Conservation (phyloP, 2,113 vertebrate species). For the Protobothrops mucrosquamatus region DNA sequence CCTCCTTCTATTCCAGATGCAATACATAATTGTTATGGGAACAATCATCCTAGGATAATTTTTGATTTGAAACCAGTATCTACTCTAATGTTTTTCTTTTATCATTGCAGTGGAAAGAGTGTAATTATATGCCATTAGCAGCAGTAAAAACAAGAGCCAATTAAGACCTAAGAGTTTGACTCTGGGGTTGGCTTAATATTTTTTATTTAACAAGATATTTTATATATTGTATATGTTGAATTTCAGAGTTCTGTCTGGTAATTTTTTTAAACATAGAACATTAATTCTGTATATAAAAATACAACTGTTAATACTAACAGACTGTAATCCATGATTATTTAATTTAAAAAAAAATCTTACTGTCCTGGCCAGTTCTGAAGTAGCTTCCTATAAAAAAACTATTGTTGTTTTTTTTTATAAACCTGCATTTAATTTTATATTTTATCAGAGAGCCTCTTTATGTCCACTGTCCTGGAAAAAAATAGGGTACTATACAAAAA, state of each 20-base stretch:
- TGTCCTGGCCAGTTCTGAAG: background rate
- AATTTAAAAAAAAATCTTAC: background rate
- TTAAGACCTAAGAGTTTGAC: conserved; percentile 27
- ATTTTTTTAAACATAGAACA: background rate
- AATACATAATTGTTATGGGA: conserved; percentile 19
- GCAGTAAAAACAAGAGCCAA: conserved; percentile 15
- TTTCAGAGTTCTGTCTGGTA: background rate
- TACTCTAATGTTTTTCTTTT: conserved; percentile 39
- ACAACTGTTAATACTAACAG: background rate
- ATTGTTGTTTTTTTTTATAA: background rate
- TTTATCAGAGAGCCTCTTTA: background rate
- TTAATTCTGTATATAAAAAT: background rate
- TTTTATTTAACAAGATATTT: background rate
- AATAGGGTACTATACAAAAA: background rate
- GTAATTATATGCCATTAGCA: background rate
- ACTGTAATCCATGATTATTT: background rate
- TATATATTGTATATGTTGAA: background rate
- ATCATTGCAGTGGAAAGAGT: conserved; percentile 18
- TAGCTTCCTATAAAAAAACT: background rate
- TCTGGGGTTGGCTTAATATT: background rate
- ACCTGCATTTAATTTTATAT: background rate
- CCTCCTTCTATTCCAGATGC: fast-evolving
- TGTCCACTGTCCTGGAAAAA: background rate
- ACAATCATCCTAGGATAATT: conserved; percentile 22
- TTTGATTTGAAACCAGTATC: conserved; percentile 33